Base-by-base conservation (phyloP, 2,888 invertebrate genomes). In the Acanthopleura granulata region DNA sequence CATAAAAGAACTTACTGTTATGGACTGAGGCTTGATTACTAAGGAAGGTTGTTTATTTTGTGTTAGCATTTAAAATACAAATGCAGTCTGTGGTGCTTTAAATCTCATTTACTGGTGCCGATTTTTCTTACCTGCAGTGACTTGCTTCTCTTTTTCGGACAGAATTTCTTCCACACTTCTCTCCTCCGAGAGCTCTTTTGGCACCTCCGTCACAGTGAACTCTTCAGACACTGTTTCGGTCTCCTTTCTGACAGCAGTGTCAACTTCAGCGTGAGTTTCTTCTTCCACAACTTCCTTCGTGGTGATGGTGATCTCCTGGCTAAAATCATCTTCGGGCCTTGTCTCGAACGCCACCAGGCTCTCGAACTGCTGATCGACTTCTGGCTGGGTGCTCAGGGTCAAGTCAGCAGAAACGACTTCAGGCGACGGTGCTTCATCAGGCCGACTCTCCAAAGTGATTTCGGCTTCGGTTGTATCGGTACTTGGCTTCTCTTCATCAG, bases 141-240 rank as follows among this genome's bases (percentile, higher is more conserved):
- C 78, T n/a, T 81, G 77, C 78, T 83, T 85, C 72, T 86, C 85
- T 76, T 86, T 86, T 57, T 86, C 85, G 40, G 85, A 86, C 69
- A 86, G 79, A 72, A 78, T 79, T 74, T 85, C 83, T 25, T 66
- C 66, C 18, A 66, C 16, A 25, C 25, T 66, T 18, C 22, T 16
- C 3, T 66, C 66, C 29, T 66, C 66, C 6, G 66, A 66, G 16
- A 27, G 6, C 1, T 71, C 49, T 18, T 71, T 71, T 9, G 6
- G 4, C 16, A 40, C 16, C 14, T 69, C 69, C 1, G 27, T 69
- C 16, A 69, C 69, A 30, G 18, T 25, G 15, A 69, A 25, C 27
- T 29, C 69, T 69, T n/a, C 27, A 69, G n/a, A 4, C 4, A 69
- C 27, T 11, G 27, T 18, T 69, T 69, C 27, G 1, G 1, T 18